Conservation (phyloP, 1,140 invertebrate genomes). For the Brachionus rotundiformis region DNA sequence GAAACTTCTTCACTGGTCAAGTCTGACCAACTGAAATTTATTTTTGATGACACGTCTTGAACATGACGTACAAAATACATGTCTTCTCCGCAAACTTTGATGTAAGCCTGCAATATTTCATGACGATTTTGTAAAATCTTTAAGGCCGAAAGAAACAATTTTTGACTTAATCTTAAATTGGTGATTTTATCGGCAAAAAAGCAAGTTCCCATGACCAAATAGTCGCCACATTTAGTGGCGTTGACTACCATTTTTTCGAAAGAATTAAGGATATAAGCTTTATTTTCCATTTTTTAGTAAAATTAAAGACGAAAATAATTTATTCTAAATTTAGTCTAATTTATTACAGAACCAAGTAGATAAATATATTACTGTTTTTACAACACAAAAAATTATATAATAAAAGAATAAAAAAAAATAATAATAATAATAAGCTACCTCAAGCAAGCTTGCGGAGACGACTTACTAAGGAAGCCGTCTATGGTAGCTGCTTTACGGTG, state of each 20-base stretch:
- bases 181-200: neutral
- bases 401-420: no score
- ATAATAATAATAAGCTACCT: no score
- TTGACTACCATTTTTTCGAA: constrained; percentile 44
- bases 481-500: no score
- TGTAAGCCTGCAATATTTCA: neutral
- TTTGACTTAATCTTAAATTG: neutral
- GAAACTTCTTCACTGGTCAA: neutral
- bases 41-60: neutral
- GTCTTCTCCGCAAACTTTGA: neutral
- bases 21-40: constrained; percentile 19
- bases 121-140: constrained; percentile 34
- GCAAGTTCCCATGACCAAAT: constrained; percentile 30
- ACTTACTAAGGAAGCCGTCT: no score
- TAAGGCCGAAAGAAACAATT: neutral
- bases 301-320: neutral
- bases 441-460: no score
- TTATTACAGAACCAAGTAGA: neutral
- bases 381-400: no score
- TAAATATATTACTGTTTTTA: no score
- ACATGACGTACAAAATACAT: constrained; percentile 19
- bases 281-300: neutral
- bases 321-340: neutral
- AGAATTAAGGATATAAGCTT: neutral
- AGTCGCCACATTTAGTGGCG: constrained; percentile 7